Evolutionary conservation across 2,797 vertebrate species (phyloP), one percentile per base, ranked within the genome.

Genomic region (Chanos chanos): DNA sequence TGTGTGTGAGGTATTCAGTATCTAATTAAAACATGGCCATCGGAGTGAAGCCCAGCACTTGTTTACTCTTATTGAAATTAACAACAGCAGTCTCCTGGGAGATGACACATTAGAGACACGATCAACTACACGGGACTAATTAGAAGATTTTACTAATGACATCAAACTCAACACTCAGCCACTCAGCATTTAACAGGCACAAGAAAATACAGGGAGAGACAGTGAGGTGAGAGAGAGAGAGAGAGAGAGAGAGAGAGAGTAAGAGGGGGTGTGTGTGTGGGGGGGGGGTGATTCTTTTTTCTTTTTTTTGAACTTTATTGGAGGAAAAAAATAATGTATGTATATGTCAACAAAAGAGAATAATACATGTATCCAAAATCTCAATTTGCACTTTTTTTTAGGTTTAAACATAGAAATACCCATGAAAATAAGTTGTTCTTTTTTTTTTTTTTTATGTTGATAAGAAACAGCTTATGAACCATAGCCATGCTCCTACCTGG

Each of bases 11-110:
- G 40, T 55, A 59, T 59, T 65, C 61, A 66, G 41, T 48, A 54
- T 57, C 48, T 71, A 71, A 71, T 71, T 71, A 71, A 67, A 67
- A 54, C 59, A 59, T 45, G 45, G 34, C 51, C 18, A 31, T 62
- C 58, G 57, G 56, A 48, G 53, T 55, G 27, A 45, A 58, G 69
- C 47, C n/a, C 18, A 53, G 34, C 10, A 8, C 43, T 71, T 63
- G 59, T 66, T 66, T 71, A 62, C 40, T 59, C 59, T 66, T 61
- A 71, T 71, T 71, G 69, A 63, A 71, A 71, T 71, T 58, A 71
- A 64, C 59, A 41, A 27, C 27, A 15, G 48, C 34, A 1, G 63
- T 30, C 33, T 48, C 61, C 59, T 24, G 7, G 50, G 59, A 50
- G 64, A 63, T 58, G 24, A 25, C 31, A 7, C 56, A 36, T 47